Evolutionary conservation across 2,888 invertebrate genomes (phyloP).

Genomic region (Neocrepidodera transversa): DNA sequence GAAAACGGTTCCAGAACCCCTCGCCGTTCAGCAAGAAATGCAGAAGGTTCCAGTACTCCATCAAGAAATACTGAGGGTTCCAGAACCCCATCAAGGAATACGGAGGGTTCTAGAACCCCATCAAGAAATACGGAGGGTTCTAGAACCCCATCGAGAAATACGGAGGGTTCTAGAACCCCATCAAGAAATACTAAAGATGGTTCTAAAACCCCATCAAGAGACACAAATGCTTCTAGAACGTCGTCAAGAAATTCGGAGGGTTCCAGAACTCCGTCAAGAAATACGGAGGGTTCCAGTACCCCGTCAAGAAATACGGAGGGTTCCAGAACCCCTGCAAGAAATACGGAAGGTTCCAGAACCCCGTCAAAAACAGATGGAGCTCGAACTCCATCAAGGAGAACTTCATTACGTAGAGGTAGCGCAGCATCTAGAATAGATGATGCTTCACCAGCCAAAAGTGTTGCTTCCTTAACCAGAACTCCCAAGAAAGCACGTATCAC

Average conservation of each 20-base stretch:
- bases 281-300: constrained; percentile 23
- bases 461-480: constrained; percentile 39
- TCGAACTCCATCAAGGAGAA: constrained; percentile 17
- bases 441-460: constrained; percentile 35
- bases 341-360: constrained; percentile 25
- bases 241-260: constrained; percentile 24
- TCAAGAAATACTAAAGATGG: constrained; percentile 31
- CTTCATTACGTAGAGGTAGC: constrained; percentile 30
- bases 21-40: constrained; percentile 7
- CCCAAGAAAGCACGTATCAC: constrained; percentile 39
- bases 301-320: constrained; percentile 27
- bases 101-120: constrained; percentile 18
- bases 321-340: constrained; percentile 33
- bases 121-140: constrained; percentile 27
- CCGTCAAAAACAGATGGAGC: constrained; percentile 24
- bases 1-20: constrained; percentile 25
- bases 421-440: constrained; percentile 35
- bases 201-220: constrained; percentile 19
- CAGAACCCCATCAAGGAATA: constrained; percentile 20
- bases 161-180: constrained; percentile 27
- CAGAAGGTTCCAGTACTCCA: constrained; percentile 37
- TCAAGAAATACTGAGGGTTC: constrained; percentile 19
- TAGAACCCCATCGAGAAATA: constrained; percentile 33
- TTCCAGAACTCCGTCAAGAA: constrained; percentile 33
- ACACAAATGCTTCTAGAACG: constrained; percentile 18